A percentile compares a stretch with the other conserved stretches of the same genome.
Conservation (phyloP, 2,113 vertebrate genomes). For the Onychostruthus taczanowskii region DNA sequence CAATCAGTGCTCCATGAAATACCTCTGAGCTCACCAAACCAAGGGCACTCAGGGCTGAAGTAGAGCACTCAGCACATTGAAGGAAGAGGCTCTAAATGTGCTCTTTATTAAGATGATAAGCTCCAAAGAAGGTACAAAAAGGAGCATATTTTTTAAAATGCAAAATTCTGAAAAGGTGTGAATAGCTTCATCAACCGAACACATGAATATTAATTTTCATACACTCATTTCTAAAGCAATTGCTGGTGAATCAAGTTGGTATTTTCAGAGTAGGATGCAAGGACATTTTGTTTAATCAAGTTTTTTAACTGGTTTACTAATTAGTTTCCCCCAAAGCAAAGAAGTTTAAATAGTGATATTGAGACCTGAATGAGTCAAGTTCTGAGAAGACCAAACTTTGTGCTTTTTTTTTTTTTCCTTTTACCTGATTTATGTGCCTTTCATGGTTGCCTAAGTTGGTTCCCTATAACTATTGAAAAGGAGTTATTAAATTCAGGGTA, state of each 20-base stretch:
- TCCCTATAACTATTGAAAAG: background rate
- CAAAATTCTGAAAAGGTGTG: background rate
- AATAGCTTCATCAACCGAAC: conserved; percentile 40
- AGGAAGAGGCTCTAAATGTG: background rate
- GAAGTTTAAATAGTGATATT: background rate
- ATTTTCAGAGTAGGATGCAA: background rate
- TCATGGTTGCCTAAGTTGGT: background rate
- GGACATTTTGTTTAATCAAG: background rate
- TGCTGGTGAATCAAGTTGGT: background rate
- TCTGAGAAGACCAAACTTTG: background rate
- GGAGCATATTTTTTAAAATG: background rate
- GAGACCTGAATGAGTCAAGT: background rate
- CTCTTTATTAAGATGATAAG: background rate
- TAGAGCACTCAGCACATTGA: background rate
- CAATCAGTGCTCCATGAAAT: background rate
- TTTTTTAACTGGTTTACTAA: conserved; percentile 4
- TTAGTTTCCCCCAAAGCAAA: background rate
- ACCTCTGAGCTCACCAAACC: background rate
- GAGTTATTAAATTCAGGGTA: background rate
- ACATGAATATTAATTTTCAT: conserved; percentile 39
- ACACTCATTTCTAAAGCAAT: conserved; percentile 20
- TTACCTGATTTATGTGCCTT: background rate
- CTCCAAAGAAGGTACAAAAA: background rate
- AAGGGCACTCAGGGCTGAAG: background rate
- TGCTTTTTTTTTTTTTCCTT: background rate